Evolutionary conservation across 1,140 invertebrate species (phyloP).

Genomic region (Drosophila pandora): DNA sequence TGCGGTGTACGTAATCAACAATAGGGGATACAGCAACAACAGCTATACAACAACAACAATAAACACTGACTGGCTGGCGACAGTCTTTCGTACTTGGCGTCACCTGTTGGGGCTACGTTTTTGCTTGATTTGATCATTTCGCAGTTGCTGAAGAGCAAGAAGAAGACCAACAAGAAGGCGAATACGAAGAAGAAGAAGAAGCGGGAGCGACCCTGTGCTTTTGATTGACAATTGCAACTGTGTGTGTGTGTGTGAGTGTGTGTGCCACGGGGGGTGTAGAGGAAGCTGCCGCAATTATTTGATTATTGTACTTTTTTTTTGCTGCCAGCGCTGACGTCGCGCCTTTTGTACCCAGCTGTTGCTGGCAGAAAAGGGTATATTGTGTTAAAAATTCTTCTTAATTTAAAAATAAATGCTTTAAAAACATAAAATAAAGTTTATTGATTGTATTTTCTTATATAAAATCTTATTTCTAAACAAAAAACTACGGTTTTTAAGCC

Average conservation of each 20-base stretch:
- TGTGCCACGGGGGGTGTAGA: conserved; percentile 22
- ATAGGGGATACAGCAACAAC: conserved; percentile 32
- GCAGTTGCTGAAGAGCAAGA: conserved; percentile 34
- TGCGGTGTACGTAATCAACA: conserved; percentile 69
- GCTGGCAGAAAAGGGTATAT: background rate
- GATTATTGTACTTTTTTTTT: conserved; percentile 71
- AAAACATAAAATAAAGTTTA: background rate
- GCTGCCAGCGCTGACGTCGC: conserved; percentile 40
- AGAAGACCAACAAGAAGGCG: conserved; percentile 20
- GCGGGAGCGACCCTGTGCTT: conserved; percentile 66
- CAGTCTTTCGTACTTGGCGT: conserved; percentile 66
- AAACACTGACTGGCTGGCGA: conserved; percentile 60
- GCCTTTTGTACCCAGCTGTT: conserved; percentile 17
- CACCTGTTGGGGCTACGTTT: conserved; percentile 69
- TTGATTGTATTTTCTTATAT: background rate
- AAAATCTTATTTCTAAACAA: background rate
- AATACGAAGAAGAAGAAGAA: conserved; percentile 27
- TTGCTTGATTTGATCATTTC: conserved; percentile 80
- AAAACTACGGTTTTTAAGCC: background rate
- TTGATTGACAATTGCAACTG: conserved; percentile 79
- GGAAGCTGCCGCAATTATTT: conserved; percentile 63
- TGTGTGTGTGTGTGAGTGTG: conserved; percentile 39
- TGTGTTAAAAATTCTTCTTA: background rate
- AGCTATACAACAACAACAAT: conserved; percentile 13
- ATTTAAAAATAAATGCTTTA: background rate